Evolutionary conservation across 2,797 vertebrate genomes (phyloP).

Genomic region (Anabacerthia variegaticeps): DNA sequence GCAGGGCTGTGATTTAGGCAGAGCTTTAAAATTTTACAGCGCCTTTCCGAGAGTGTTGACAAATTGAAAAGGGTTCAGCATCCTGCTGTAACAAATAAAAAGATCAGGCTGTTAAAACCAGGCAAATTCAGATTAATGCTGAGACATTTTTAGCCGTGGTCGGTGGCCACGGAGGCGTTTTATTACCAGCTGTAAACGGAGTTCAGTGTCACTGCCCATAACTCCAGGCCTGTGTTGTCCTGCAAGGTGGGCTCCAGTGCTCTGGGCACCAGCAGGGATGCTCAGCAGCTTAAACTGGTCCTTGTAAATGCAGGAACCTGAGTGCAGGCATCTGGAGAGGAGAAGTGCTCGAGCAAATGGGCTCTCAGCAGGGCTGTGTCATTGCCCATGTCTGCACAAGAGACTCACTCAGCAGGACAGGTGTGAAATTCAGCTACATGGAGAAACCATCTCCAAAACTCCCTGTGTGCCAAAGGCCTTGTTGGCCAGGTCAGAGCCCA

Average conservation of each 20-base stretch:
- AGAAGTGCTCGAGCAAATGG: rapidly evolving
- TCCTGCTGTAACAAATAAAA: not conserved
- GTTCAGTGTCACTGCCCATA: rapidly evolving
- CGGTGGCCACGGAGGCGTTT: not conserved
- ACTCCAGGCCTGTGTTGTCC: not conserved
- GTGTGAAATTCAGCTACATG: not conserved
- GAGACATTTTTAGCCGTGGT: not conserved
- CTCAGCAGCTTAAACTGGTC: not conserved
- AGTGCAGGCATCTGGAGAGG: not conserved
- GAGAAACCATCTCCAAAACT: not conserved
- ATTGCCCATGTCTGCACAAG: rapidly evolving
- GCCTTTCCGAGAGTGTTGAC: not conserved
- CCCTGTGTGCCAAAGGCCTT: not conserved
- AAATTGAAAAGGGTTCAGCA: constrained; percentile 22
- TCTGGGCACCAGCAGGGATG: not conserved
- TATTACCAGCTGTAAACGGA: rapidly evolving
- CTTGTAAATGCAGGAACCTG: not conserved
- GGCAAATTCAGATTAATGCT: not conserved
- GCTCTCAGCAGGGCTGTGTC: not conserved
- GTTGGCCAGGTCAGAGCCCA: not conserved
- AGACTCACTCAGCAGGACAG: not conserved
- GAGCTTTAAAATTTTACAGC: constrained; percentile 46
- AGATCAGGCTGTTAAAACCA: not conserved
- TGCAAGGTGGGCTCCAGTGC: not conserved
- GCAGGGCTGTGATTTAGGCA: constrained; percentile 45